These are phyloP conservation scores for Nyctibius grandis DNA, from an alignment of 2,797 vertebrate genomes.

Conservation along the genomic window DNA sequence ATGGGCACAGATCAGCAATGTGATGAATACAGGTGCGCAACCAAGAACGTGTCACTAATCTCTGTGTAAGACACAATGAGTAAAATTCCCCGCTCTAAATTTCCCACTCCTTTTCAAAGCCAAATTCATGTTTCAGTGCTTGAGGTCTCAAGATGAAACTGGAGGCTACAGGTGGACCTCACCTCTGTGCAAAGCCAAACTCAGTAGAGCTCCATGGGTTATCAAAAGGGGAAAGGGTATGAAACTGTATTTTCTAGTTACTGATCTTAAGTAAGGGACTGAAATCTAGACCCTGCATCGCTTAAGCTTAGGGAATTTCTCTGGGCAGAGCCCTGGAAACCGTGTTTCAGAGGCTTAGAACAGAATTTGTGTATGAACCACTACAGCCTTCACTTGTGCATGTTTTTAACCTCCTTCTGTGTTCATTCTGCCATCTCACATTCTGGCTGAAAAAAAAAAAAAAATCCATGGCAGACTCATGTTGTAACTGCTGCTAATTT, in stretches of 20 bases:
- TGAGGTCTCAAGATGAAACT: not conserved
- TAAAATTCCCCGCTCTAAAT: not conserved
- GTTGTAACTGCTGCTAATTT: not conserved
- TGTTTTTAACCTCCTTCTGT: not conserved
- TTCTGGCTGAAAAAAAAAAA: not conserved
- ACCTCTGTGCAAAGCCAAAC: not conserved
- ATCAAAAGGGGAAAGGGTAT: not conserved
- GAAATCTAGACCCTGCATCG: not conserved
- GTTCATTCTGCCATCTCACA: not conserved
- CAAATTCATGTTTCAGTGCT: not conserved
- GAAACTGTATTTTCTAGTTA: not conserved
- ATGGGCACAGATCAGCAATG: not conserved
- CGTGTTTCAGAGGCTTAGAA: not conserved
- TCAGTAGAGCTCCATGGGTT: not conserved
- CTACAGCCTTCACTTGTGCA: not conserved
- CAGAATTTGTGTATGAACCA: not conserved
- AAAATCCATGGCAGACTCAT: not conserved
- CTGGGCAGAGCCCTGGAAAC: not conserved
- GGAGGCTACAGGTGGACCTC: not conserved
- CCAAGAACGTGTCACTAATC: not conserved
- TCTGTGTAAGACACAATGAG: not conserved
- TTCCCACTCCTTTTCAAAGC: not conserved
- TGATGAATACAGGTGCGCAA: not conserved
- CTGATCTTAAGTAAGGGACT: not conserved
- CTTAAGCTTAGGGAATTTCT: not conserved